phyloP scores from a whole-genome alignment of 2,797 vertebrate species.

The Apogon talboti region DNA sequence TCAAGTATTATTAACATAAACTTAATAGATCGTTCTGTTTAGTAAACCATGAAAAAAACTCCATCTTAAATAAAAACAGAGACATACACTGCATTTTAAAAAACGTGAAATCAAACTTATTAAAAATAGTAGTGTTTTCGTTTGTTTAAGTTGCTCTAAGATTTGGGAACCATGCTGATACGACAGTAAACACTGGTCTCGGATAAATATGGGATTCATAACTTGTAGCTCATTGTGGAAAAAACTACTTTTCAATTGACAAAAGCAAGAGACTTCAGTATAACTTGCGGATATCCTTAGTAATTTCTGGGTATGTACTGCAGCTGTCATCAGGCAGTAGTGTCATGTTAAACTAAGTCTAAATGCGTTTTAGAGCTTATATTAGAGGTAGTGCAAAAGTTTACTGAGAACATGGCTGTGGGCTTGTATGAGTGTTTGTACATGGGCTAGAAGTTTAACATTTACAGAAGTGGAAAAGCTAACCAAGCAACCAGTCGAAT shows the following conservation, averaged over 20 bases:
- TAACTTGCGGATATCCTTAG: no score
- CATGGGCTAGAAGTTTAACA: no score
- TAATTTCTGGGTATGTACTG: constrained; percentile 12
- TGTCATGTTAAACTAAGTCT: no score
- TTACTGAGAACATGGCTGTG: no score
- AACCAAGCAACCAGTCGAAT: constrained; percentile 28
- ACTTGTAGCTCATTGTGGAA: neutral
- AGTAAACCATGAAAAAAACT: no score
- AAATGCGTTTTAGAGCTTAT: no score
- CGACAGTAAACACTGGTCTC: constrained; percentile 6
- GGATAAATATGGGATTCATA: neutral
- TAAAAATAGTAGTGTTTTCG: no score
- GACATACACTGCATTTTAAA: neutral
- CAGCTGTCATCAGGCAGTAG: no score
- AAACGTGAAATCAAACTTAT: neutral
- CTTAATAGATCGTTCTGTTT: no score
- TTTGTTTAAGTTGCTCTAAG: neutral
- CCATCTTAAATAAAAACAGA: neutral
- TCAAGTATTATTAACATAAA: no score
- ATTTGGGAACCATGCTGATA: constrained; percentile 18
- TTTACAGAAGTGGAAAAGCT: constrained; percentile 4
- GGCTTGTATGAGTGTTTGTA: no score
- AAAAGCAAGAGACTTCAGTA: constrained; percentile 2
- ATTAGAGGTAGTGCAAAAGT: no score
- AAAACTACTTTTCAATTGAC: neutral